A percentile compares a stretch with the other conserved stretches of the same genome.
Evolutionary conservation across 2,113 vertebrate species (phyloP).

Genomic region (Tychaedon coryphoeus): DNA sequence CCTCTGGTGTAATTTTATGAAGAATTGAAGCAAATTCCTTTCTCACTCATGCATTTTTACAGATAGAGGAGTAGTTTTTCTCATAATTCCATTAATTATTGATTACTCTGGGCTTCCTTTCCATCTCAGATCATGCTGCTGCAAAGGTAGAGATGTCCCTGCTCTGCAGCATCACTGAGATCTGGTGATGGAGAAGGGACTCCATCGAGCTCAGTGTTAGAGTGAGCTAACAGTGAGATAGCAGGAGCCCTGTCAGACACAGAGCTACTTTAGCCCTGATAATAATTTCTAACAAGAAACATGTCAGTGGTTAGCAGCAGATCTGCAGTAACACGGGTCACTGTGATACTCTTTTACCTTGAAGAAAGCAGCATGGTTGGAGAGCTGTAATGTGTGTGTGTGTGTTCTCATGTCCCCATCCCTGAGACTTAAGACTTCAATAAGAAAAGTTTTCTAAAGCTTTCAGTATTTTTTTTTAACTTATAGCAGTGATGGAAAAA

Average conservation of each 20-base stretch:
- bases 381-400: neutral
- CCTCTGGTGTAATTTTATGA: neutral
- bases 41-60: neutral
- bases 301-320: neutral
- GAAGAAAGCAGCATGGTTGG: neutral
- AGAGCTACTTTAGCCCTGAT: neutral
- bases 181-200: rapidly evolving
- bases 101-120: neutral
- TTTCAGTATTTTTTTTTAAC: neutral
- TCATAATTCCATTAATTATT: neutral
- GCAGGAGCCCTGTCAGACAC: neutral
- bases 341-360: neutral
- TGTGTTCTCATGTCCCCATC: neutral
- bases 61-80: neutral
- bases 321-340: neutral
- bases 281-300: neutral
- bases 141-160: neutral
- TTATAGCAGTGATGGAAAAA: neutral
- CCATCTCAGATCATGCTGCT: neutral
- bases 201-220: neutral
- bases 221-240: neutral
- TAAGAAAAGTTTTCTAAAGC: neutral
- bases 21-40: neutral
- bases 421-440: neutral
- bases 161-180: neutral